These are phyloP conservation scores for Drosophila anomalata DNA, from an alignment of 2,888 invertebrate genomes.

Conservation along the genomic window DNA sequence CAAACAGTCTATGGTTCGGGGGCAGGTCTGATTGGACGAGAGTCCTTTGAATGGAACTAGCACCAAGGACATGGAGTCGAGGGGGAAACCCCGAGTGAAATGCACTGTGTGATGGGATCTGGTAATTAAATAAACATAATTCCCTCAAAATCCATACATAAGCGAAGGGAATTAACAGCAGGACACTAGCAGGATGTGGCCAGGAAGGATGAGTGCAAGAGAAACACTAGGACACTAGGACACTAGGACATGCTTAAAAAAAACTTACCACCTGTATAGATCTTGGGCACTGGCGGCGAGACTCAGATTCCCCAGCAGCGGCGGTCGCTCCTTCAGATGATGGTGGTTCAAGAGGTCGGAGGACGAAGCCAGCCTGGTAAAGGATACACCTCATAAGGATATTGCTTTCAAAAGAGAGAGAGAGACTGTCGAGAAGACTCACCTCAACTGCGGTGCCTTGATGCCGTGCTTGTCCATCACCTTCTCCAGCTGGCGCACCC, in stretches of 20 bases:
- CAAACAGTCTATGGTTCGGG: neutral
- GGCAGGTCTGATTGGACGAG: conserved; percentile 55
- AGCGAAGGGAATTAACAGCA: conserved; percentile 43
- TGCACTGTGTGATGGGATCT: conserved; percentile 6
- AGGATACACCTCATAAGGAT: neutral
- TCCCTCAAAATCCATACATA: too few species aligned
- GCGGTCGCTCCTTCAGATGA: conserved; percentile 85
- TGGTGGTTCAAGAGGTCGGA: conserved; percentile 86
- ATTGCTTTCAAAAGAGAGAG: neutral
- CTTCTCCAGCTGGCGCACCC: conserved; percentile 93
- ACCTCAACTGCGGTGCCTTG: conserved; percentile 90
- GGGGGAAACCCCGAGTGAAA: conserved; percentile 11
- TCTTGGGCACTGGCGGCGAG: conserved; percentile 85
- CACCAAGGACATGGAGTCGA: conserved; percentile 33
- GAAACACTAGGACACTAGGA: conserved; percentile 11
- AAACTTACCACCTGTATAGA: conserved; percentile 84
- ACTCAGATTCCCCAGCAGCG: conserved; percentile 84
- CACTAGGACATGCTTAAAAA: conserved; percentile 56
- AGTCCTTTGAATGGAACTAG: conserved; percentile 59
- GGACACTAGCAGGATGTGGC: neutral
- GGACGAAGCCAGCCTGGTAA: conserved; percentile 86
- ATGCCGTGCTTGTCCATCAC: conserved; percentile 93
- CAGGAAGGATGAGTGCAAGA: neutral
- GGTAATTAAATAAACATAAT: neutral
- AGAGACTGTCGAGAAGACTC: neutral